A percentile compares a stretch with the other conserved stretches of the same genome.
These are phyloP conservation scores for Chrysochloris asiatica DNA, from an alignment of 2,113 vertebrate genomes.

Conservation along the genomic window DNA sequence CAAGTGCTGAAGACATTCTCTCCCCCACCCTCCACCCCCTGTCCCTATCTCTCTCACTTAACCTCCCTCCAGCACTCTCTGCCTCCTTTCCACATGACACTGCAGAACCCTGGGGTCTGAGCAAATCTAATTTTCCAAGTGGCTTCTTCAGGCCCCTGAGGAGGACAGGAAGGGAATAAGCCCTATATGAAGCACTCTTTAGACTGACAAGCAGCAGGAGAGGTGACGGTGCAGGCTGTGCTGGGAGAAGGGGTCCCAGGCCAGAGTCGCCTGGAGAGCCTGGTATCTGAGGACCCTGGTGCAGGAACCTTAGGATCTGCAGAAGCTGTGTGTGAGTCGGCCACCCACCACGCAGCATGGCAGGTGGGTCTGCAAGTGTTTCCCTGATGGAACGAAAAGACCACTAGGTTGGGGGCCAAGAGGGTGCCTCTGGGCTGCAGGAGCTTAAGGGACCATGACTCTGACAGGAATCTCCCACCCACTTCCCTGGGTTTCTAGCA, in stretches of 20 bases:
- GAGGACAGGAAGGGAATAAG: background rate
- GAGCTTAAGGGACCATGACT: background rate
- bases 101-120: slow-evolving; percentile 33
- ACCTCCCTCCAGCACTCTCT: background rate
- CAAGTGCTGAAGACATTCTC: slow-evolving; percentile 61
- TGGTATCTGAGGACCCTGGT: background rate
- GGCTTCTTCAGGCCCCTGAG: slow-evolving; percentile 39
- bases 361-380: background rate
- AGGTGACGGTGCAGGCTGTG: background rate
- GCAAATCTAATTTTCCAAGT: slow-evolving; percentile 64
- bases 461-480: background rate
- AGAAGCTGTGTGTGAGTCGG: background rate
- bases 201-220: background rate
- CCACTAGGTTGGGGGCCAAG: background rate
- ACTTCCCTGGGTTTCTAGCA: background rate
- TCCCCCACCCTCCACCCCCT: background rate
- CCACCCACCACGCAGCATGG: background rate
- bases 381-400: background rate
- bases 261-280: background rate
- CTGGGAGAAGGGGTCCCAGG: background rate
- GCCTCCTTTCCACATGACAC: slow-evolving; percentile 12
- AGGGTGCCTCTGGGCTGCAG: background rate
- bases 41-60: background rate
- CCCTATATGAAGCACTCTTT: background rate
- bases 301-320: background rate